Evolutionary conservation across 1,140 invertebrate species (phyloP).

Genomic region (Pogonognathellus flavescens): DNA sequence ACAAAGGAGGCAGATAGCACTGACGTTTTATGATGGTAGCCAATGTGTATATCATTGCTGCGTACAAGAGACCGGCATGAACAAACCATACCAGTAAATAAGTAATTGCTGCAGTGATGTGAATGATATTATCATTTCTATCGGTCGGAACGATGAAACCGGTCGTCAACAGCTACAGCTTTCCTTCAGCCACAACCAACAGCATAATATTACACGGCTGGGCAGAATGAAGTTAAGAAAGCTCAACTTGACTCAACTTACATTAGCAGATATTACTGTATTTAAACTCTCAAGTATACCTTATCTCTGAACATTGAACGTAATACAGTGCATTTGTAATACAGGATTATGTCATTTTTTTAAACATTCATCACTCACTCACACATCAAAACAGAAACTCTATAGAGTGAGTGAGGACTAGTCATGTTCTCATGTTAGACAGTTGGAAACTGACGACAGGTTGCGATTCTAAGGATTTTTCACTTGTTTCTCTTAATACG

Average conservation of each 20-base stretch:
- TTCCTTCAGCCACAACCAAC: constrained; percentile 11
- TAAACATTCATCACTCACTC: constrained; percentile 33
- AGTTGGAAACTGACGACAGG: constrained; percentile 16
- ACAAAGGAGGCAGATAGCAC: neutral
- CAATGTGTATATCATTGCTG: neutral
- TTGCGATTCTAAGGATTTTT: constrained; percentile 9
- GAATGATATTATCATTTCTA: constrained; percentile 43
- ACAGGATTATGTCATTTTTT: constrained; percentile 43
- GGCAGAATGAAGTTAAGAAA: neutral
- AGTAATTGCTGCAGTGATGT: constrained; percentile 42
- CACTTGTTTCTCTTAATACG: constrained; percentile 2
- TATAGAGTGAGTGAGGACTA: neutral
- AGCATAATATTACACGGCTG: neutral
- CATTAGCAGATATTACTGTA: neutral
- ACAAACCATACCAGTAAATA: constrained; percentile 5
- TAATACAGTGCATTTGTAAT: neutral
- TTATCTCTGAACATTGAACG: neutral
- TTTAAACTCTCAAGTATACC: neutral
- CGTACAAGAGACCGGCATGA: neutral
- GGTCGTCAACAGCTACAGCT: constrained; percentile 40
- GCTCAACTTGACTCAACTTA: neutral
- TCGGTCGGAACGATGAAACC: constrained; percentile 37
- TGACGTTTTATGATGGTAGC: neutral
- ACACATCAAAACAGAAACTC: constrained; percentile 6
- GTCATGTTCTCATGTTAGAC: neutral